Evolutionary conservation across 2,113 vertebrate species (phyloP).

Genomic region (Passer montanus): DNA sequence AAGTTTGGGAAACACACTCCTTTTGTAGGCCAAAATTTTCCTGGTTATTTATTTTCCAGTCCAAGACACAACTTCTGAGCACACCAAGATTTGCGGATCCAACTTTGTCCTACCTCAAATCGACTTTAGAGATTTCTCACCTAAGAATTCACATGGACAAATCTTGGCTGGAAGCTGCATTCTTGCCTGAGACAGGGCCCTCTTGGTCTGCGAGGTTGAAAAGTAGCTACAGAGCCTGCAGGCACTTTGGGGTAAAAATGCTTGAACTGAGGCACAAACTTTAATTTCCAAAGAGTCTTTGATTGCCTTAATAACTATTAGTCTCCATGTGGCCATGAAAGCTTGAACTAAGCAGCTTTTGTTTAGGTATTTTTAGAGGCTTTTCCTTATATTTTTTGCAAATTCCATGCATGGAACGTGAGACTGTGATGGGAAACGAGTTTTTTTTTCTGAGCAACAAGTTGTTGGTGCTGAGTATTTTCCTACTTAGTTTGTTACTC

Average conservation of each 20-base stretch:
- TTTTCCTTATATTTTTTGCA: neutral
- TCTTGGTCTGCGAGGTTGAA: neutral
- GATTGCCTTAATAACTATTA: neutral
- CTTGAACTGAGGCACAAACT: neutral
- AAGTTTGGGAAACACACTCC: fast-evolving
- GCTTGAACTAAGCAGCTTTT: neutral
- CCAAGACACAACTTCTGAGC: fast-evolving
- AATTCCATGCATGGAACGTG: neutral
- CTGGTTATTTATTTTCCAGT: neutral
- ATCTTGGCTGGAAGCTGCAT: neutral
- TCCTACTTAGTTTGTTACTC: neutral
- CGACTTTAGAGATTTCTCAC: neutral
- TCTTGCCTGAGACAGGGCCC: neutral
- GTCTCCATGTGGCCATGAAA: neutral
- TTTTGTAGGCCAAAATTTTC: neutral
- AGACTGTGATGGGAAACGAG: neutral
- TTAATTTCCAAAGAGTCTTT: neutral
- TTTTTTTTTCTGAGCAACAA: neutral
- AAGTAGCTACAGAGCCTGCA: fast-evolving
- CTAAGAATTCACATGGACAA: neutral
- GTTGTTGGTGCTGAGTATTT: neutral
- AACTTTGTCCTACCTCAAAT: neutral
- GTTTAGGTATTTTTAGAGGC: neutral
- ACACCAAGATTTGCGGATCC: fast-evolving
- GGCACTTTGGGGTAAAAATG: neutral